A percentile compares a stretch with the other conserved stretches of the same genome.
phyloP scores from a whole-genome alignment of 1,140 invertebrate species.

The Ericerus pela region DNA sequence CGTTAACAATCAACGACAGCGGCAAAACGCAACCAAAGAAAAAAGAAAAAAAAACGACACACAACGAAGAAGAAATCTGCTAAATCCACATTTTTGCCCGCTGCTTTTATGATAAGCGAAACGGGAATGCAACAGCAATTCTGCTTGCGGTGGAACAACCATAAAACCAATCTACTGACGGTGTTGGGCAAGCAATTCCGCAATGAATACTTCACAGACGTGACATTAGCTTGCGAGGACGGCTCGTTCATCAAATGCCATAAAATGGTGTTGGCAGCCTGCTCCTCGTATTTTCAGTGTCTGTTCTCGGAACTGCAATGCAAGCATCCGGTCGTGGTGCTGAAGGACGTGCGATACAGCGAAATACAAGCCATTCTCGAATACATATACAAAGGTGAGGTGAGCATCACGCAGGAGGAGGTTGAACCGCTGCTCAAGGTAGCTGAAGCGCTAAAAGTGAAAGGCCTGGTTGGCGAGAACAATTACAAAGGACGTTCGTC shows the following conservation, averaged over 20 bases:
- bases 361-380: slow-evolving; percentile 77
- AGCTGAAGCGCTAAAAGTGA: slow-evolving; percentile 58
- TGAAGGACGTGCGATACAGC: slow-evolving; percentile 64
- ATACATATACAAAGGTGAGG: slow-evolving; percentile 85
- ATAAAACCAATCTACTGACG: slow-evolving; percentile 67
- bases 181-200: slow-evolving; percentile 70
- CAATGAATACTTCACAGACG: slow-evolving; percentile 74
- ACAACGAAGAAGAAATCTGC: no score
- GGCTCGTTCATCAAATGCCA: slow-evolving; percentile 54
- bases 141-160: slow-evolving; percentile 84
- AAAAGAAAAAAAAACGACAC: no score
- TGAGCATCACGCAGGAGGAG: slow-evolving; percentile 72
- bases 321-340: slow-evolving; percentile 65
- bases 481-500: no score
- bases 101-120: slow-evolving; percentile 6
- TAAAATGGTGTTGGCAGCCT: slow-evolving; percentile 69
- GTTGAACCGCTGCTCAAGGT: slow-evolving; percentile 60
- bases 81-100: no score
- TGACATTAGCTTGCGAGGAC: slow-evolving; percentile 67
- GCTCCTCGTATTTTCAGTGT: slow-evolving; percentile 71
- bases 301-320: slow-evolving; percentile 63
- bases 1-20: no score
- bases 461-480: slow-evolving; percentile 35
- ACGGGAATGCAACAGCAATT: slow-evolving; percentile 48
- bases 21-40: no score